Conservation (phyloP, 2,113 vertebrate genomes). For the Alligator mississippiensis region DNA sequence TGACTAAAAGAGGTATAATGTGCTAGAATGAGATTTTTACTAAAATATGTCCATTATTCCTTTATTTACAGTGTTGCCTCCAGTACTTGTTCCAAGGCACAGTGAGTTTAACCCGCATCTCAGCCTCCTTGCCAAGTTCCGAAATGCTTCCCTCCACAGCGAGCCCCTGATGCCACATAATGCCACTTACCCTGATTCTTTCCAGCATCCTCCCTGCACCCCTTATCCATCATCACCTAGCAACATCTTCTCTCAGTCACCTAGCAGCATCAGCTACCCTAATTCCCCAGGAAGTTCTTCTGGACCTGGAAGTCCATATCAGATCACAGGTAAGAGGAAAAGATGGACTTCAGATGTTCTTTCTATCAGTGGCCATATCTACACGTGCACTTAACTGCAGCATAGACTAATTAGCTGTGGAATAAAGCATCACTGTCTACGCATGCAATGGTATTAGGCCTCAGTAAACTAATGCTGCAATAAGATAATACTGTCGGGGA, state of each 20-base stretch:
- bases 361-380: too few relatives aligned
- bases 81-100: slow-evolving; percentile 95
- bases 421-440: too few relatives aligned
- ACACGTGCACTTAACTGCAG: too few relatives aligned
- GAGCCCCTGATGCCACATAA: slow-evolving; percentile 97
- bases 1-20: background rate
- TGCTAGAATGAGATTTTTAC: background rate
- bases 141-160: slow-evolving; percentile 90
- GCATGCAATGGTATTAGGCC: too few relatives aligned
- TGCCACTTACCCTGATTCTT: slow-evolving; percentile 93
- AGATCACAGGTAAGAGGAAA: slow-evolving; percentile 85
- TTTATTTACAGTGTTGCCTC: slow-evolving; percentile 89
- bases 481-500: too few relatives aligned
- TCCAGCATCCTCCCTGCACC: slow-evolving; percentile 86
- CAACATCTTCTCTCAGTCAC: slow-evolving; percentile 85
- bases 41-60: background rate
- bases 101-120: slow-evolving; percentile 98
- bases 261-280: slow-evolving; percentile 85
- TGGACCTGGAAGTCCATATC: slow-evolving; percentile 90
- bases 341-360: background rate
- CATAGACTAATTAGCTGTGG: too few relatives aligned
- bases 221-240: slow-evolving; percentile 84
- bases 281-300: slow-evolving; percentile 89
- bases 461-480: too few relatives aligned
- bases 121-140: slow-evolving; percentile 94